phyloP scores from a whole-genome alignment of 2,797 vertebrate species.

The Artibeus jamaicensis region DNA sequence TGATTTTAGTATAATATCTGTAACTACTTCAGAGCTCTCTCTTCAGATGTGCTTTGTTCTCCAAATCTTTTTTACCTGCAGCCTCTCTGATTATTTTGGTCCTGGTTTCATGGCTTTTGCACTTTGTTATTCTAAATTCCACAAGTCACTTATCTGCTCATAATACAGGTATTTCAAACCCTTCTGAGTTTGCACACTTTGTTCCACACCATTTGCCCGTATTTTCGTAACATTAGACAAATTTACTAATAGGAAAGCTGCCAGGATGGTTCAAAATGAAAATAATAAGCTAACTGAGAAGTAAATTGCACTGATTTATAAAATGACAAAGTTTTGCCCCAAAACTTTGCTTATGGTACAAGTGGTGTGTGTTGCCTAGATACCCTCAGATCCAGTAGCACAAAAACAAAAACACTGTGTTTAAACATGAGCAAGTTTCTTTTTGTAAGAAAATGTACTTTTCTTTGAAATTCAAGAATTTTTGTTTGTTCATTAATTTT shows the following conservation, averaged over 20 bases:
- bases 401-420: background rate
- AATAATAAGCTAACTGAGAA: conserved; percentile 4
- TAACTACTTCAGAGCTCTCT: background rate
- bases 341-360: background rate
- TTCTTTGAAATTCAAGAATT: background rate
- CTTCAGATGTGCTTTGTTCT: background rate
- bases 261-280: conserved; percentile 39
- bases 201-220: conserved; percentile 16
- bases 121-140: conserved; percentile 36
- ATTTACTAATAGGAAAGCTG: background rate
- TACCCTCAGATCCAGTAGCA: background rate
- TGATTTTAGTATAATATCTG: background rate
- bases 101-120: conserved; percentile 21
- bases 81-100: conserved; percentile 20
- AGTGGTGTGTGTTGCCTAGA: accelerated
- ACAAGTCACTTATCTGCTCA: background rate
- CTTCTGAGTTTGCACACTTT: background rate
- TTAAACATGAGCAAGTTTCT: background rate
- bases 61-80: conserved; percentile 31
- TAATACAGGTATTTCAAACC: conserved; percentile 7
- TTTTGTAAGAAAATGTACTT: background rate
- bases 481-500: background rate
- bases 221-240: conserved; percentile 38
- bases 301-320: background rate
- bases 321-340: conserved; percentile 45